Evolutionary conservation across 2,888 invertebrate species (phyloP), one percentile per base, ranked within the genome.

Genomic region (Pollenia griseotomentosa): DNA sequence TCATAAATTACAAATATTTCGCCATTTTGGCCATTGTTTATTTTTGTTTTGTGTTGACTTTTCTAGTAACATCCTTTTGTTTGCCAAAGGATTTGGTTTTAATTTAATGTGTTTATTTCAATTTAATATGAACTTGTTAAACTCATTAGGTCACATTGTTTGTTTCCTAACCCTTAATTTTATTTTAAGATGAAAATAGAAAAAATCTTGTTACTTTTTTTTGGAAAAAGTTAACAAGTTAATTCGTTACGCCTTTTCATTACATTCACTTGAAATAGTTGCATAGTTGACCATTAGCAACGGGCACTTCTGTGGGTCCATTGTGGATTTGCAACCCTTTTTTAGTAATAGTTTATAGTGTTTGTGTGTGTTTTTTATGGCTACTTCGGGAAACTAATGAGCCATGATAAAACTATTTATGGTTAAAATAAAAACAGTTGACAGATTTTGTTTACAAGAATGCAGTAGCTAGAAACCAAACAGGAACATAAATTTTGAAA

Each of bases 101-200:
- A 55, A 84, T 85, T 79, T 85, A 85, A 80, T 85, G 74, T 80
- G 68, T 79, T 86, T 83, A 77, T 82, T 86, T 83, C 74, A 53
- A 75, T 66, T 75, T 65, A 83, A 83, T 77, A 68, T 85, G 61
- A 82, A 82, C 81, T 87, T 82, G 84, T 78, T 82, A 53, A 78
- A 82, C 81, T 87, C 87, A 87, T 87, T 87, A 87, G 84, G 84
- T 87, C 84, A 82, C 46, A 87, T 87, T 87, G 87, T 87, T 84
- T 81, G 40, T 10, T 55, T 55, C 79, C 53, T 80, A 80, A 85
- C 84, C 84, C 84, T 70, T 79, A 66, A 74, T 33, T 33, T 33
- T 33, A 44, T n/a, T 57, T 48, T 42, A 9, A 5, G 4, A 16
- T 14, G 6, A 61, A 53, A 66, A 33, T 57, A 68, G 53, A 5